Base-by-base conservation (phyloP, 2,113 vertebrate species). In the Glaucomys volans region DNA sequence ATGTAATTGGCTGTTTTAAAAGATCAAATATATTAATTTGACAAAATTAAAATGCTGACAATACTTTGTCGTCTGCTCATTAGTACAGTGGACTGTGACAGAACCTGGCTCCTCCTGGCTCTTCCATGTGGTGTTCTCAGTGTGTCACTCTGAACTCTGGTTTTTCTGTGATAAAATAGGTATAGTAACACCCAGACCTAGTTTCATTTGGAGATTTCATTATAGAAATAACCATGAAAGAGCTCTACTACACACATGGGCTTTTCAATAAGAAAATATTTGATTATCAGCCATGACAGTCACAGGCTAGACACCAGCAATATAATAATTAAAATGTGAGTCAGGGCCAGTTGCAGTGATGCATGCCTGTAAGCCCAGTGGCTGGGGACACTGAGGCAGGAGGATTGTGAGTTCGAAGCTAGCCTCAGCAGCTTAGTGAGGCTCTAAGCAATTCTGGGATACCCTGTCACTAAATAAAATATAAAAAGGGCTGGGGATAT, bases 1-100 rank as follows among this genome's bases (percentile, higher is more conserved):
- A 11, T 80, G 94, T 71, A 81, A 75, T 35, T 75, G 67, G 10
- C 40, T n/a, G 66, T 92, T 52, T 57, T 40, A 90, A 93, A 92
- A 72, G 20, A 74, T 44, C 90, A 79, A 67, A 44, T 7, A 72
- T 37, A 12, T 24, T 44, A 72, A 77, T 40, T 62, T 76, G 44
- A 88, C 50, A 64, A 91, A 62, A 76, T 40, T 67, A n/a, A 75
- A 81, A 88, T 40, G 9, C 42, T 52, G 32, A 72, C 35, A 40
- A 22, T 24, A 40, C 40, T 11, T 5, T 24, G 26, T 52, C 64
- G 37, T 57, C 32, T 79, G 9, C 42, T 79, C 59, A 28, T 62
- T 40, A 50, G 24, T 6, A n/a, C 0, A n/a, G 69, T 17, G 30
- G 59, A 22, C 42, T 40, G 9, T 28, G 42, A 47, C 1, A 93